Evolutionary conservation across 2,888 invertebrate species (phyloP), one percentile per base, ranked within the genome.

Genomic region (Drosophila fungiperda): DNA sequence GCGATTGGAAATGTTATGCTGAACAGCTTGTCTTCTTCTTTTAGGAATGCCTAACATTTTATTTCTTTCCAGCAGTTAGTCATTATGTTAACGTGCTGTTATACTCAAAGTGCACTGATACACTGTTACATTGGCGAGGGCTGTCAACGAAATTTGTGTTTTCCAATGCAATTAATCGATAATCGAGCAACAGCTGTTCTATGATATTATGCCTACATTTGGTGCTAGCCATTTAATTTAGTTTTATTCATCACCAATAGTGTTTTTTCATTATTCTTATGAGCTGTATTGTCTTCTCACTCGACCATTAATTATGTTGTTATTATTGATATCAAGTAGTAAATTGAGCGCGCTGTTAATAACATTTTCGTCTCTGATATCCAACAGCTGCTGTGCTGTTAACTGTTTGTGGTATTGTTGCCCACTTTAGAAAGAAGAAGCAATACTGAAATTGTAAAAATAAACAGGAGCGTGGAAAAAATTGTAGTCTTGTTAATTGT

Each of bases 1-100:
- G 83, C 83, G 76, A 85, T 78, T 78, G 78, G 70, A 67, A 78
- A 78, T 78, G 75, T 78, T 78, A 65, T 78, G 78, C 29, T 48
- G 32, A 29, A 53, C 68, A 77, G 59, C 17, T 38, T 38, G 35
- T 54, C 77, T 68, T 76, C 76, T 68, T 77, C 73, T 73, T 77
- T 68, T 68, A 60, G 68, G 52, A 73, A 76, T 36, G 26, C 48
- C 40, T 11, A 60, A 67, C 49, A 75, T 49, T 45, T 62, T 58
- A 45, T 58, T 62, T 74, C 63, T 50, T 50, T 70, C 9, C 6
- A 29, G 38, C 40, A 67, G 36, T 38, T 49, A 50, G 49, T 63
- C 36, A 32, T 49, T 9, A 48, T 62, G 77, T 52, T 60, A 57
- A 9, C 23, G 17, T 35, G 9, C 59, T 77, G 77, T 66, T 73